Evolutionary conservation across 2,797 vertebrate species (phyloP), one percentile per base, ranked within the genome.

Genomic region (Urosaurus nigricauda): DNA sequence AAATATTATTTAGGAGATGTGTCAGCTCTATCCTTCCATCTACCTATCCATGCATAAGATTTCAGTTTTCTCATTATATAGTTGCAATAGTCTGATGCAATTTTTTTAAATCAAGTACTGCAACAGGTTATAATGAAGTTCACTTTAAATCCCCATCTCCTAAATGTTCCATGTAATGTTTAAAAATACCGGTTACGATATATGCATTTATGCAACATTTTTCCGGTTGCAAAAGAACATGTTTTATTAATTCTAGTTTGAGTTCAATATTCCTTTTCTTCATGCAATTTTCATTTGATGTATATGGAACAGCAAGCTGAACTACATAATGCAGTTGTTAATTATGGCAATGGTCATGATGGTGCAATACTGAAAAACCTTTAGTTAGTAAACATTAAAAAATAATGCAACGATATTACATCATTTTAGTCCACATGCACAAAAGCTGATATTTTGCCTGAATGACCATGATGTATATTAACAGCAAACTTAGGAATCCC

Each of bases 241-340:
- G 13, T 35, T 82, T 82, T 26, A 47, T 56, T 83, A 37, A 40
- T 82, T 86, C n/a, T 35, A 51, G 12, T 37, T 13, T 58, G 12
- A 71, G 56, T 6, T 0, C 5, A n/a, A 35, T 80, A 32, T 85
- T 70, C 16, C 0, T 32, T 56, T 86, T 79, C 32, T 35, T 92
- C 73, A 77, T 82, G 60, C 47, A 70, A 11, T 70, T 86, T 53
- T 16, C 24, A 21, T 43, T 70, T 79, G 3, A 91, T 89, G 43
- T 63, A 47, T 19, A 70, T 24, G 79, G 79, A 88, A 79, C 51
- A 91, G 83, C 63, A 77, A 88, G 83, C 53, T 78, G 37, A 85
- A 83, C 65, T 82, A 85, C 70, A 86, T 17, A 88, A 88, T 91
- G 87, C 9, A 70, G 47, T 85, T 74, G 92, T 88, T 84, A 90